These are phyloP conservation scores for Oedothorax gibbosus DNA, from an alignment of 1,140 invertebrate genomes.

Conservation along the genomic window DNA sequence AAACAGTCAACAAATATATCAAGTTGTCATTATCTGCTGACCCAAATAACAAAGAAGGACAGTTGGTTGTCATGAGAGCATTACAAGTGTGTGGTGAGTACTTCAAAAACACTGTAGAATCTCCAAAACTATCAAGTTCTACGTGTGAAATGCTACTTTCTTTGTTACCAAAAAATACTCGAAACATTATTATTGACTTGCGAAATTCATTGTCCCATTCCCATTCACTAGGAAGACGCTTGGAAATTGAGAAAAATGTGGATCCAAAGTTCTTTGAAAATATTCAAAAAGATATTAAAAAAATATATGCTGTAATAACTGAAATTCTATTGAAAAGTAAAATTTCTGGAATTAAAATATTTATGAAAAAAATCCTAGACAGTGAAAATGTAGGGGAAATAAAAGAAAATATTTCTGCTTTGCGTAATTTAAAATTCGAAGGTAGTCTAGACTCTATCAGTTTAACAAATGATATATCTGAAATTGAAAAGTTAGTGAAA, in stretches of 20 bases:
- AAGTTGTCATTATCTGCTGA: conserved; percentile 1
- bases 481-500: conserved; percentile 5
- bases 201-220: conserved; percentile 28
- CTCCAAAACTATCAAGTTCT: conserved; percentile 17
- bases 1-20: background rate
- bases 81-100: conserved; percentile 30
- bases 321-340: conserved; percentile 11
- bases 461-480: background rate
- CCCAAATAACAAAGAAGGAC: background rate
- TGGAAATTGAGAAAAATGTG: background rate
- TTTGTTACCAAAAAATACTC: background rate
- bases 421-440: background rate
- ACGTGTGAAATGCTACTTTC: conserved; percentile 21
- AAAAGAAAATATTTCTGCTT: background rate
- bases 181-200: background rate
- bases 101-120: conserved; percentile 34
- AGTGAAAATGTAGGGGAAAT: conserved; percentile 14
- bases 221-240: background rate
- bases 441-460: background rate
- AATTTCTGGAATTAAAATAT: background rate
- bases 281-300: conserved; percentile 37
- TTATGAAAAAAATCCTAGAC: conserved; percentile 6
- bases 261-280: background rate
- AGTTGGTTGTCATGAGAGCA: conserved; percentile 1
- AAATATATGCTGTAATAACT: background rate